These are phyloP conservation scores for Sussaba pulchella DNA, from an alignment of 2,888 invertebrate species.

Conservation along the genomic window DNA sequence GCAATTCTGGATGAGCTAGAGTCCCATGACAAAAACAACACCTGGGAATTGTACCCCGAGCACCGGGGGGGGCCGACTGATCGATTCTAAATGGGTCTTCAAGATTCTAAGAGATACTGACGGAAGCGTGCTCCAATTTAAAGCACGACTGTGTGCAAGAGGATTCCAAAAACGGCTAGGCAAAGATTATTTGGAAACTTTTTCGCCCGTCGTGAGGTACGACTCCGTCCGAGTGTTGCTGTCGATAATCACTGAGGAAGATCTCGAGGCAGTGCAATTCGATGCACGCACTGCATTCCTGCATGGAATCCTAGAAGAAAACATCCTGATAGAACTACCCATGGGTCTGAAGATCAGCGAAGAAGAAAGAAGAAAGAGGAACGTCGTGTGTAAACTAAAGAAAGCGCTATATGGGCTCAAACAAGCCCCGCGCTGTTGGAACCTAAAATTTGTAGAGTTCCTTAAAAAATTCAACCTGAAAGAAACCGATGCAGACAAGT, in stretches of 20 bases:
- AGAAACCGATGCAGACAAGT: no score
- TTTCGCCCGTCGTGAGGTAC: conserved; percentile 1
- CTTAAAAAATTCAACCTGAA: no score
- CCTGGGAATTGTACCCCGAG: conserved; percentile 44
- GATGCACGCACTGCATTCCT: conserved; percentile 23
- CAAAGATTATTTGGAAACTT: conserved; percentile 14
- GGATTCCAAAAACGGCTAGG: conserved; percentile 21
- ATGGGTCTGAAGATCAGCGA: conserved; percentile 23
- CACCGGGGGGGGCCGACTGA: no score
- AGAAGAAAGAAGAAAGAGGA: not conserved
- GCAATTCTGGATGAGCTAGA: conserved; percentile 26
- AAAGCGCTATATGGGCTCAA: conserved; percentile 44
- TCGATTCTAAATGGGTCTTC: not conserved
- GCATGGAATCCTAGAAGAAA: no score
- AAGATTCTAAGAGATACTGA: not conserved
- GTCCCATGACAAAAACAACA: conserved; percentile 37
- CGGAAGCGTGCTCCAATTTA: not conserved
- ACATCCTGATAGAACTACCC: conserved; percentile 16
- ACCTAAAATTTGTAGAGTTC: no score
- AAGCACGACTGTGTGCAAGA: no score
- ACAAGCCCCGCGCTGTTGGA: no score
- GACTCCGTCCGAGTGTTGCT: no score
- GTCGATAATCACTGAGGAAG: not conserved
- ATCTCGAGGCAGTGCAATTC: conserved; percentile 18
- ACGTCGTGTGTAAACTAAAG: conserved; percentile 9